Evolutionary conservation across 2,888 invertebrate genomes (phyloP).

Genomic region (Desoria tigrina): DNA sequence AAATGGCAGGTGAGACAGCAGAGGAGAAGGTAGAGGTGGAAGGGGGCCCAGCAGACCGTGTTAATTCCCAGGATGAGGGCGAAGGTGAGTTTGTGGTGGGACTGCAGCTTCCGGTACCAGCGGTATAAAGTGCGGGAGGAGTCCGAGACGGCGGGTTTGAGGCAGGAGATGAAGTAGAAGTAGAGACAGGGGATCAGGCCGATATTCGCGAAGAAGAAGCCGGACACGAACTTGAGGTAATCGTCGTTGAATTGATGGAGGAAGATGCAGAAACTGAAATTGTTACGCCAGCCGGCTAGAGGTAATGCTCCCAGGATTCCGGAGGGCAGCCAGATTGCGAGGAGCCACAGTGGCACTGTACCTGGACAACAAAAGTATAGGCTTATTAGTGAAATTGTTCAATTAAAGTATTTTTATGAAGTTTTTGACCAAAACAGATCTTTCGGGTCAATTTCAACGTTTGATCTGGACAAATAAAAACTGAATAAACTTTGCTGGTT

Average conservation of each 20-base stretch:
- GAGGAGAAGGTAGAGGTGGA: conserved; percentile 47
- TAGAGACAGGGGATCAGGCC: conserved; percentile 46
- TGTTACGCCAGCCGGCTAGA: conserved; percentile 49
- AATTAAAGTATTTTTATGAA: background rate
- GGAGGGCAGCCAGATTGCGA: conserved; percentile 50
- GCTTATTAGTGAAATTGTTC: conserved; percentile 1
- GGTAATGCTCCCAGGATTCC: conserved; percentile 46
- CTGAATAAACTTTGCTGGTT: background rate
- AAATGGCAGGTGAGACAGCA: conserved; percentile 47
- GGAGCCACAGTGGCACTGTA: conserved; percentile 49
- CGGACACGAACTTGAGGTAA: conserved; percentile 48
- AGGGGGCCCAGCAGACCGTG: conserved; percentile 48
- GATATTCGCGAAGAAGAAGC: conserved; percentile 44
- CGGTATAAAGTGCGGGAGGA: conserved; percentile 39
- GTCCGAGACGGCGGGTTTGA: conserved; percentile 33
- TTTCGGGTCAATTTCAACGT: too few species aligned
- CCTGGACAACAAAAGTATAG: conserved; percentile 31
- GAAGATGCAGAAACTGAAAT: conserved; percentile 51
- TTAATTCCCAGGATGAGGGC: conserved; percentile 44
- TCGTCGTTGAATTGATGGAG: conserved; percentile 52
- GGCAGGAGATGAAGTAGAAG: conserved; percentile 41
- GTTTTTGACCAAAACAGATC: too few species aligned
- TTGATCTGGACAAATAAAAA: too few species aligned
- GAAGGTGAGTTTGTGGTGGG: conserved; percentile 47
- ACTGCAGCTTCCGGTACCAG: conserved; percentile 48